A percentile compares a stretch with the other conserved stretches of the same genome.
Conservation (phyloP, 2,113 vertebrate genomes). For the Cinclus cinclus region DNA sequence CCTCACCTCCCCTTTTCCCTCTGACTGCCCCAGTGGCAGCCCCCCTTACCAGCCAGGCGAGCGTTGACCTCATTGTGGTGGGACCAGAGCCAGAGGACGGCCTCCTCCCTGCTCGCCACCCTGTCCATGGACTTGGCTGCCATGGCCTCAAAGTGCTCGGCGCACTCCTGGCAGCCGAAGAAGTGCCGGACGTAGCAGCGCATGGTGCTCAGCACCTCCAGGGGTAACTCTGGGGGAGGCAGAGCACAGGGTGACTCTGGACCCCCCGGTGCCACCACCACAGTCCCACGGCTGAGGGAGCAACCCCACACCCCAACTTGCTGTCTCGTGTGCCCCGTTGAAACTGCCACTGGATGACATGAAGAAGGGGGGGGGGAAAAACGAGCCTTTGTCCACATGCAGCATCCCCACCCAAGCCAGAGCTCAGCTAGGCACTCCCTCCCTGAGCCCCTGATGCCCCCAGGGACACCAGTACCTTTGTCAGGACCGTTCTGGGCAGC, state of each 20-base stretch:
- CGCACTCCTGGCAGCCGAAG: slow-evolving; percentile 87
- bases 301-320: background rate
- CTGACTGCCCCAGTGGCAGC: fast-evolving
- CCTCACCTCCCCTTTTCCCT: background rate
- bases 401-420: background rate
- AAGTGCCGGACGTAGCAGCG: slow-evolving; percentile 81
- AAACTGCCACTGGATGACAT: background rate
- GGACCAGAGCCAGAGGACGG: slow-evolving; percentile 88
- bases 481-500: slow-evolving; percentile 53
- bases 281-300: fast-evolving
- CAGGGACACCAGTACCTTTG: slow-evolving; percentile 1
- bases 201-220: slow-evolving; percentile 83
- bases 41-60: slow-evolving; percentile 83
- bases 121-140: slow-evolving; percentile 73
- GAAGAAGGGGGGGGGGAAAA: background rate
- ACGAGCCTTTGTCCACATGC: background rate
- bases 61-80: slow-evolving; percentile 90
- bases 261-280: background rate
- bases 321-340: fast-evolving
- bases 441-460: fast-evolving
- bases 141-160: slow-evolving; percentile 89
- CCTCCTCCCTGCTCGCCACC: slow-evolving; percentile 48
- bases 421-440: background rate
- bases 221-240: slow-evolving; percentile 60
- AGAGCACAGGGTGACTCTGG: background rate